Percentiles rank a stretch among this genome's conserved stretches.
Conservation (phyloP, 1,140 invertebrate genomes). For the Bicyclus anynana region DNA sequence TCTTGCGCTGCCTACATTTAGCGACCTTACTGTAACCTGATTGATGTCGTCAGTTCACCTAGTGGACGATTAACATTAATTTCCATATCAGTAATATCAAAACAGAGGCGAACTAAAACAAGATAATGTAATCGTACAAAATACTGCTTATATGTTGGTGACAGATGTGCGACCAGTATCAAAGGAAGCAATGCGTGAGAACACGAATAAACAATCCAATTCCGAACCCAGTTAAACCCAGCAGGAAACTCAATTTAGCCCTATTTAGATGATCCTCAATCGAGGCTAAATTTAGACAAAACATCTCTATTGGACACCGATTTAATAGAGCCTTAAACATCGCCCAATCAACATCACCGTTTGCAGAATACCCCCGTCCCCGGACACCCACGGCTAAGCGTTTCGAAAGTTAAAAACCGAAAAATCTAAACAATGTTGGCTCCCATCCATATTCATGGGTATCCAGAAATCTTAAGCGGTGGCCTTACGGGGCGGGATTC, state of each 20-base stretch:
- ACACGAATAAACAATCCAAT: background rate
- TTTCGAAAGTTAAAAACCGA: slow-evolving; percentile 41
- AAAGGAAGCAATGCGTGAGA: background rate
- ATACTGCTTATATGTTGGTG: too few species aligned
- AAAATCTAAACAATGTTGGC: slow-evolving; percentile 60
- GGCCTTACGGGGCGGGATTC: slow-evolving; percentile 58
- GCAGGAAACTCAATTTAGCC: background rate
- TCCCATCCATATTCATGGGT: slow-evolving; percentile 63
- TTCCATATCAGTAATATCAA: too few species aligned
- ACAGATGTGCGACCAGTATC: too few species aligned
- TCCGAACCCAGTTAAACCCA: too few species aligned
- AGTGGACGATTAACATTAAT: too few species aligned
- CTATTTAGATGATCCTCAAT: slow-evolving; percentile 3
- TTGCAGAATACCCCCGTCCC: slow-evolving; percentile 32
- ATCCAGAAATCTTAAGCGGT: slow-evolving; percentile 62
- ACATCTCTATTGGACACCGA: slow-evolving; percentile 20
- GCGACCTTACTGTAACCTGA: too few species aligned
- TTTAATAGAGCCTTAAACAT: slow-evolving; percentile 34
- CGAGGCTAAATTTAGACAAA: slow-evolving; percentile 16
- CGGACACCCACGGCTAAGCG: slow-evolving; percentile 49
- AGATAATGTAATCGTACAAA: too few species aligned
- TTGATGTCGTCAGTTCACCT: too few species aligned
- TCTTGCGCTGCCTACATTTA: too few species aligned
- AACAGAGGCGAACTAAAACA: too few species aligned
- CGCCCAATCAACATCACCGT: slow-evolving; percentile 32